Conservation (phyloP, 2,113 vertebrate genomes). For the Python bivittatus region DNA sequence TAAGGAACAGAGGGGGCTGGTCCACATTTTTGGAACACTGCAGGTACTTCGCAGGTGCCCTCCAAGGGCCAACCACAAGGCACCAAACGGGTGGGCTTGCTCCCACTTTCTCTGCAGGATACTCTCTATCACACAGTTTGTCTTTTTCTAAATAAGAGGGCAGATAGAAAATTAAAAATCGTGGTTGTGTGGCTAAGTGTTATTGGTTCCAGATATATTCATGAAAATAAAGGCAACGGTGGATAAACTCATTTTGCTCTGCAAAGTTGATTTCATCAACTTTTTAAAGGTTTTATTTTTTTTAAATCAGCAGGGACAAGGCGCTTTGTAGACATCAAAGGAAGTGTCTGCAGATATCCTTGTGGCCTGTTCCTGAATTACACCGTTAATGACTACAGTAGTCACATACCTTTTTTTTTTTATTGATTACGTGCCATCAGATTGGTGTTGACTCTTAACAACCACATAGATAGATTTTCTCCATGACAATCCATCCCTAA, state of each 20-base stretch:
- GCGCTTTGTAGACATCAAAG: neutral
- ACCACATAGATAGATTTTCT: neutral
- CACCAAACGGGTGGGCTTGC: neutral
- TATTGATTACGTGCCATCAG: neutral
- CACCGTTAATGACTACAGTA: neutral
- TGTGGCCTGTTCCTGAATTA: neutral
- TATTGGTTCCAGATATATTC: neutral
- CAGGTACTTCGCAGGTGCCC: neutral
- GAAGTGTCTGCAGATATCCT: neutral
- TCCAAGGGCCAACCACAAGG: neutral
- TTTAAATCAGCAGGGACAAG: neutral
- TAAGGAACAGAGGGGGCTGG: neutral
- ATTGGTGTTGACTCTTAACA: neutral
- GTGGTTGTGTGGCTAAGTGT: neutral
- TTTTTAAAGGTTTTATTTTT: neutral
- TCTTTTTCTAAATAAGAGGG: neutral
- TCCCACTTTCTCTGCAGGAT: neutral
- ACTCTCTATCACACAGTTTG: neutral
- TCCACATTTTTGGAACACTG: neutral
- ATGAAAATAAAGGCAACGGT: neutral
- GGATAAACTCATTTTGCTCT: neutral
- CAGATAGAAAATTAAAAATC: neutral
- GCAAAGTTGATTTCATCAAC: neutral
- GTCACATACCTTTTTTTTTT: neutral
- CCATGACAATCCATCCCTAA: neutral